Base-by-base conservation (phyloP, 2,113 vertebrate genomes). In the Laterallus jamaicensis region DNA sequence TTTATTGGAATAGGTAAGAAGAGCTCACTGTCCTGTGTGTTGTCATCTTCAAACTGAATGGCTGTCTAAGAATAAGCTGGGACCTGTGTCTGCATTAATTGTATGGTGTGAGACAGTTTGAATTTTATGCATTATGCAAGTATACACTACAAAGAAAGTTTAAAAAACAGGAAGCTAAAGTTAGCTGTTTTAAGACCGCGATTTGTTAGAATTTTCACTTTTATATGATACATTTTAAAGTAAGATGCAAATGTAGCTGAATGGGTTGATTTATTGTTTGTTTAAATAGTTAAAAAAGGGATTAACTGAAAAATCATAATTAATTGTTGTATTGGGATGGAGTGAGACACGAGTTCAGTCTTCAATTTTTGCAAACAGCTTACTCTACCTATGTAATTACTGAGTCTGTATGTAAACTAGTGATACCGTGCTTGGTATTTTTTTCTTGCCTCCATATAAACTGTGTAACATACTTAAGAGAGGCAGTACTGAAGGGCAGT, bases 1-100 rank as follows among this genome's bases (percentile, higher is more conserved):
- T 99, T 99, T 95, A 98, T 99, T 92, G 99, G 99, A 77, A 99
- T 99, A 91, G 99, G 99, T 99, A 95, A 98, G 98, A 96, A 87
- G 11, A 74, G 64, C 54, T 93, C 32, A 21, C 10, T 44, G 55
- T 75, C 49, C 47, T 35, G 17, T 83, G 42, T 71, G 84, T 96
- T 82, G 13, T 66, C 58, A 37, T 74, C 26, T 39, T 64, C 29
- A 68, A 82, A 88, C 10, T 87, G 55, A 94, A 86, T 74, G 73
- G 58, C 5, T 77, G 3, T 35, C 37, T 84, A 39, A 50, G 66
- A 93, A 63, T 90, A 58, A 77, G 77, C 25, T 52, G n/a, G 15
- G 47, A 58, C 32, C 49, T 70, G 4, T 82, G 37, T 62, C 68
- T 84, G 29, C 82, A 12, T 88, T 87, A 82, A 26, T 28, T 75